Base-by-base conservation (phyloP, 2,113 vertebrate genomes). In the Aplodontia rufa region DNA sequence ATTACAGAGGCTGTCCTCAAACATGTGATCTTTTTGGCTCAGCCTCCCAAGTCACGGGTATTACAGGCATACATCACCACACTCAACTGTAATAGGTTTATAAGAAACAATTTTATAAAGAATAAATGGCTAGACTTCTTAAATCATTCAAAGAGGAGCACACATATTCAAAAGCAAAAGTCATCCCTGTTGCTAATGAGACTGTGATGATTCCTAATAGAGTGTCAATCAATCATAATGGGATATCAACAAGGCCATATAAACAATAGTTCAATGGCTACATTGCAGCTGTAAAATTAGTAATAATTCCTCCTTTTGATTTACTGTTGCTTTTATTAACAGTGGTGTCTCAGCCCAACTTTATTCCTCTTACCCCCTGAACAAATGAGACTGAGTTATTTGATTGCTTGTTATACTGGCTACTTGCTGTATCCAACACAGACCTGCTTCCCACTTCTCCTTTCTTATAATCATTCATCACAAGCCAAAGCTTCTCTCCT, bases 91-190 rank as follows among this genome's bases (percentile, higher is more conserved):
- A 66, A 55, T 19, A 71, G 10, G 5, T 37, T 71, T 88, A 60
- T 71, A 83, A 53, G 14, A 92, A 83, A 81, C 2, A 74, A 72
- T 53, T 86, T 72, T 60, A 68, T 35, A 89, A 66, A 49, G 42
- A 93, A 71, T 81, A 84, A 81, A 37, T 76, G 14, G 22, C 45
- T 89, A 58, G 42, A 12, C 2, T 49, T 35, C 4, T n/a, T 90
- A 45, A 82, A 40, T 53, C 66, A 95, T 60, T 89, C 14, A 78
- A 8, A 87, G 22, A 78, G 28, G n/a, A 62, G 8, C 35, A 69
- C 83, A 68, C 60, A 89, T 82, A 86, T 60, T 93, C 37, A 91
- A 60, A 94, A 81, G 20, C 22, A 35, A 92, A 89, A 55, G 28
- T n/a, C 11, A 60, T 26, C 2, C 10, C 17, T 24, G 2, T 8